Conservation (phyloP, 2,797 vertebrate genomes). For the Aeoliscus strigatus region DNA sequence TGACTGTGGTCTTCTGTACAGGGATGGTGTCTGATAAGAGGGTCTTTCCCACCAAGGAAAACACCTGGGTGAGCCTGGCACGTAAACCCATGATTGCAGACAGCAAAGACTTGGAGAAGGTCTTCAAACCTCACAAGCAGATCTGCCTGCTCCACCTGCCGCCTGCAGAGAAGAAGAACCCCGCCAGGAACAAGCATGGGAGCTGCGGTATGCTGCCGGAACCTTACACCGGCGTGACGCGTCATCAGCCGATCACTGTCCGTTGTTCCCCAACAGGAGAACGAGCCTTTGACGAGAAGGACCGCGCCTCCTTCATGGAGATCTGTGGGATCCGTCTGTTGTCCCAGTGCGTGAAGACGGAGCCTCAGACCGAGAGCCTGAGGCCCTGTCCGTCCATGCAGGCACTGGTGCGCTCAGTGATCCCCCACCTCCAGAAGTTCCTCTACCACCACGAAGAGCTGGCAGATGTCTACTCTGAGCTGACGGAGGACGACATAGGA, state of each 20-base stretch:
- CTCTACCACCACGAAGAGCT: constrained; percentile 69
- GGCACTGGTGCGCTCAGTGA: constrained; percentile 58
- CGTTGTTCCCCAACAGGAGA: constrained; percentile 5
- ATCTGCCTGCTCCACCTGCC: constrained; percentile 75
- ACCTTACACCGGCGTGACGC: not conserved
- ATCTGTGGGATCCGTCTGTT: constrained; percentile 69
- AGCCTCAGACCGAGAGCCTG: constrained; percentile 65
- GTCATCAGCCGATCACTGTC: not conserved
- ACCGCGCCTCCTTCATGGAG: constrained; percentile 68
- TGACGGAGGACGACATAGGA: constrained; percentile 57
- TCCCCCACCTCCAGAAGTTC: constrained; percentile 78
- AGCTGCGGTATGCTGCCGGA: constrained; percentile 41
- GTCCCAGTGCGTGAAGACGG: constrained; percentile 61
- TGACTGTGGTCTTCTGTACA: constrained; percentile 36
- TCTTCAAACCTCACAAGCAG: constrained; percentile 64
- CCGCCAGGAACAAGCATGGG: constrained; percentile 21
- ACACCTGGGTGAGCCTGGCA: constrained; percentile 72
- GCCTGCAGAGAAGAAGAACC: constrained; percentile 56
- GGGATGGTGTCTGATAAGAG: constrained; percentile 70
- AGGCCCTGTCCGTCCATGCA: constrained; percentile 70
- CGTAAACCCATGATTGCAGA: constrained; percentile 72
- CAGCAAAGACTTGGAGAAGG: constrained; percentile 71
- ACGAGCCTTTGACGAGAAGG: constrained; percentile 57
- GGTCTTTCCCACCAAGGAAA: constrained; percentile 76
- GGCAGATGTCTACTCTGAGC: constrained; percentile 55